Conservation (phyloP, 2,113 vertebrate species). For the Tupaia tana region DNA sequence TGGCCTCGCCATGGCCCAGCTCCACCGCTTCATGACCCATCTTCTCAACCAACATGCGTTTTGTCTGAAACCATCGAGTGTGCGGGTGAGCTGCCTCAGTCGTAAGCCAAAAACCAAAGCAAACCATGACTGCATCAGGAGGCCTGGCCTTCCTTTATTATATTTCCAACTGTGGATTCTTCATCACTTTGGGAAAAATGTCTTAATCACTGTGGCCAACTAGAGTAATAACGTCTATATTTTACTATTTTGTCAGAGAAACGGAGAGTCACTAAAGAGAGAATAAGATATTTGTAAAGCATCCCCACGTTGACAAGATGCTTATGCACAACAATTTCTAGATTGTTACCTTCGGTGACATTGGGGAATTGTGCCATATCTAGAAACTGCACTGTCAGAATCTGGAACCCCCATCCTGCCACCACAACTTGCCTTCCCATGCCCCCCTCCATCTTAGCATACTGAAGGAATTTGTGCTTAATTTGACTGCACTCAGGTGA, state of each 20-base stretch:
- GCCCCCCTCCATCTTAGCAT: neutral
- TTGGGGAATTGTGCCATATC: neutral
- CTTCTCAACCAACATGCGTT: constrained; percentile 98
- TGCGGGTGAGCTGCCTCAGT: neutral
- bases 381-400: neutral
- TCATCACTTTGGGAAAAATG: neutral
- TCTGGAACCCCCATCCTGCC: neutral
- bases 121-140: neutral
- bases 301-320: neutral
- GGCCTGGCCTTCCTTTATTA: neutral
- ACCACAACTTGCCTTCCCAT: neutral
- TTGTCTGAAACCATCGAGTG: constrained; percentile 89
- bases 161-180: neutral
- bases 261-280: neutral
- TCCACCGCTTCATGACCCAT: constrained; percentile 97
- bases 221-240: neutral
- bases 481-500: neutral
- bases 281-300: neutral
- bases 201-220: constrained; percentile 7
- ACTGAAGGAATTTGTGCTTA: neutral
- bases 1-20: constrained; percentile 95
- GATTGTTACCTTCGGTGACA: neutral
- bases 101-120: neutral
- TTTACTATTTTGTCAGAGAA: constrained; percentile 24
- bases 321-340: neutral